Evolutionary conservation across 2,113 vertebrate species (phyloP).

Genomic region (Cavia porcellus): DNA sequence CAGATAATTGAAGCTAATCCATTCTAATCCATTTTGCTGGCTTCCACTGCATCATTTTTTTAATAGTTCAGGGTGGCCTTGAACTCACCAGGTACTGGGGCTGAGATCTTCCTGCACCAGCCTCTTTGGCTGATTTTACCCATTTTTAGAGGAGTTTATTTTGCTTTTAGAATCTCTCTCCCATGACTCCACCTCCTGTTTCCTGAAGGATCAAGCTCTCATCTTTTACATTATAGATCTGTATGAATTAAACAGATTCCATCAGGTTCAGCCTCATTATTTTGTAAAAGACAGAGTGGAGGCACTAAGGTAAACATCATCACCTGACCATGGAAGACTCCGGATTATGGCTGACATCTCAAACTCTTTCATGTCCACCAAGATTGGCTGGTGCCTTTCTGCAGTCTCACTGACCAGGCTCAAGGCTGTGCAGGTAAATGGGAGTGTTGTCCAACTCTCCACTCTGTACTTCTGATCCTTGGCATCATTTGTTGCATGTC

Average conservation of each 20-base stretch:
- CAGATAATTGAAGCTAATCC: constrained; percentile 3
- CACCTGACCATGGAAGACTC: neutral
- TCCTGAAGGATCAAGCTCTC: neutral
- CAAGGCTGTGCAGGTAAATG: neutral
- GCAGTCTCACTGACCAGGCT: neutral
- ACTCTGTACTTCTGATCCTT: neutral
- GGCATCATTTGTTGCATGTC: neutral
- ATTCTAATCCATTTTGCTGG: constrained; percentile 40
- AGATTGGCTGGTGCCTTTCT: neutral
- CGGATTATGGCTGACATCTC: neutral
- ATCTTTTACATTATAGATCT: constrained; percentile 24
- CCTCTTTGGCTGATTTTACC: neutral
- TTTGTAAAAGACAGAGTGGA: neutral
- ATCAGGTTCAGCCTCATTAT: neutral
- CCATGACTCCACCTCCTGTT: neutral
- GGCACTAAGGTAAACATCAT: neutral
- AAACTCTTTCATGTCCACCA: accelerated
- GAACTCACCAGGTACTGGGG: neutral
- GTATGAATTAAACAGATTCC: neutral
- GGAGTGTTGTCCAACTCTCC: neutral
- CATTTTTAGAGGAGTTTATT: neutral
- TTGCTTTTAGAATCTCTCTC: neutral
- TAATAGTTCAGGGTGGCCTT: neutral
- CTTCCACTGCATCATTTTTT: neutral
- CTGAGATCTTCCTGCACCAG: neutral